A percentile compares a stretch with the other conserved stretches of the same genome.
Evolutionary conservation across 1,140 invertebrate genomes (phyloP).

Genomic region (Stegodyphus mimosarum): DNA sequence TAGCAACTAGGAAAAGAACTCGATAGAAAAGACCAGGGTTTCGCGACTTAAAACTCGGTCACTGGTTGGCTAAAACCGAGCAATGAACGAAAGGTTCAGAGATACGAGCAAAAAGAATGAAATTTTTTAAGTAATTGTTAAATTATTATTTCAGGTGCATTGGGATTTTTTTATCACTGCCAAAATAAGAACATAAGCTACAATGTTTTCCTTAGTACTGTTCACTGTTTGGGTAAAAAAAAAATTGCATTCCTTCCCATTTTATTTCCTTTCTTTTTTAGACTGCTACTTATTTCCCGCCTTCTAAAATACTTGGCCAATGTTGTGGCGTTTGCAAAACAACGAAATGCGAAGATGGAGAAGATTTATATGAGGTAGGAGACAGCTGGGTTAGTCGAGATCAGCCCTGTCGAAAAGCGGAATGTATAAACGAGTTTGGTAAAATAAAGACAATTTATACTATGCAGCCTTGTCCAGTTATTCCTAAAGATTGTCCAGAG

Average conservation of each 20-base stretch:
- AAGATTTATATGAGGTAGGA: constrained; percentile 69
- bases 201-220: background rate
- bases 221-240: background rate
- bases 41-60: no score
- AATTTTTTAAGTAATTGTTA: background rate
- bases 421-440: constrained; percentile 62
- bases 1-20: no score
- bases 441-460: constrained; percentile 46
- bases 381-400: constrained; percentile 63
- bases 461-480: constrained; percentile 13
- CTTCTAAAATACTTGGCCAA: constrained; percentile 60
- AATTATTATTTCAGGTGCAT: background rate
- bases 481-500: constrained; percentile 51
- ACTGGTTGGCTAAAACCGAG: no score
- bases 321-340: constrained; percentile 81
- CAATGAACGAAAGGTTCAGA: no score
- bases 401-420: constrained; percentile 63
- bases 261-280: background rate
- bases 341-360: constrained; percentile 74
- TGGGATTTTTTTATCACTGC: background rate
- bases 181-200: background rate
- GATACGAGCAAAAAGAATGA: background rate
- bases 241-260: background rate
- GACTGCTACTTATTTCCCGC: constrained; percentile 30
- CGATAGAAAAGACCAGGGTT: no score